These are phyloP conservation scores for Portevinia maculata DNA, from an alignment of 2,888 invertebrate genomes.

Conservation along the genomic window DNA sequence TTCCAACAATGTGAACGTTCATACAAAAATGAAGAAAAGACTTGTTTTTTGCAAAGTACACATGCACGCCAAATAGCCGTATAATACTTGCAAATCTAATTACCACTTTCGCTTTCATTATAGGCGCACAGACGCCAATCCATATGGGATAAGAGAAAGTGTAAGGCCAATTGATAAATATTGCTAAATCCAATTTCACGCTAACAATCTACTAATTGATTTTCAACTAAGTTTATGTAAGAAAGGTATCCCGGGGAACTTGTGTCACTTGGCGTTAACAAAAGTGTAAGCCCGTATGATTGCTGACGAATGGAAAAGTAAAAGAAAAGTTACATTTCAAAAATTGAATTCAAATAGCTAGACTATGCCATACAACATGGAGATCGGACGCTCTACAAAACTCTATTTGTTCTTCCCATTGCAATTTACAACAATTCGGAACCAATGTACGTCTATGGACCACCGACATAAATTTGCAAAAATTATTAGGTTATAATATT, in stretches of 20 bases:
- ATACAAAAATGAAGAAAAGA: conserved; percentile 8
- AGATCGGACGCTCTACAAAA: too few relatives aligned
- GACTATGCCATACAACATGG: too few relatives aligned
- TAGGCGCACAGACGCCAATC: conserved; percentile 41
- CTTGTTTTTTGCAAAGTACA: conserved; percentile 5
- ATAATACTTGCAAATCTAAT: conserved; percentile 45
- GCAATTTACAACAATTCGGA: too few relatives aligned
- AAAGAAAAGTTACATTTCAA: too few relatives aligned
- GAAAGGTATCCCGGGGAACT: not conserved
- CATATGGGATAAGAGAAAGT: conserved; percentile 55
- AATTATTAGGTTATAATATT: too few relatives aligned
- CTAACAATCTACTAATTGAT: not conserved
- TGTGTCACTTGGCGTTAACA: too few relatives aligned
- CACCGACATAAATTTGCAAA: too few relatives aligned
- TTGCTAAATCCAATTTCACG: not conserved
- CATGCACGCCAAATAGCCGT: conserved; percentile 16
- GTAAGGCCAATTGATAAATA: not conserved
- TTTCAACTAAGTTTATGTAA: not conserved
- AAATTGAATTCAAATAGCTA: too few relatives aligned
- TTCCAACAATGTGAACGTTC: conserved; percentile 10
- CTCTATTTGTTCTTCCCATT: too few relatives aligned
- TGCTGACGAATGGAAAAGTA: too few relatives aligned
- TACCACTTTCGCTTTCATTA: conserved; percentile 60
- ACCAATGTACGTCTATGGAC: too few relatives aligned
- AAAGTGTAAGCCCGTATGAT: too few relatives aligned